Evolutionary conservation across 2,113 vertebrate species (phyloP), one percentile per base, ranked within the genome.

Genomic region (Pardalotus punctatus): DNA sequence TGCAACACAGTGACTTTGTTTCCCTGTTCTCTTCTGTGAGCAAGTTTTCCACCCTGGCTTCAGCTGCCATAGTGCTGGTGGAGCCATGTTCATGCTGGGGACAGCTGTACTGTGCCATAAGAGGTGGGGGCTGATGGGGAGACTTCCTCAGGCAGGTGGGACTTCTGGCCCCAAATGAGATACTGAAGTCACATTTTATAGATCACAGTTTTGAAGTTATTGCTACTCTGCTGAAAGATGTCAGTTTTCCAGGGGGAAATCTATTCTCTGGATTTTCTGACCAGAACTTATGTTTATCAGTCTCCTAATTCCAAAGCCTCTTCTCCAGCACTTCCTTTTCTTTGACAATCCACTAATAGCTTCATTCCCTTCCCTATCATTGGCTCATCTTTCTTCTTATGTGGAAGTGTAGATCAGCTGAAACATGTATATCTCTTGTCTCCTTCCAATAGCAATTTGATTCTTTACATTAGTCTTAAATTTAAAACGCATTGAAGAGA

Each of bases 231-330:
- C 71, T 88, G 60, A 78, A 88, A 83, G 56, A 91, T 81, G 82
- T 66, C 80, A 71, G 0, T 92, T 95, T 96, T 94, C 79, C 71
- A 56, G 25, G 2, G 4, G 31, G 31, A 88, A 88, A 94, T 83
- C 61, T 47, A 36, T 88, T 56, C 51, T 88, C 80, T 42, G 78
- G 18, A 54, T 88, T 88, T 95, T 86, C 86, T 92, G 82, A 81
- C 48, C 53, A 96, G 73, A 80, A 92, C 42, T 88, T 86, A 94
- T 90, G 90, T 94, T 96, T 90, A 95, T 95, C 74, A 82, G 64
- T 62, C 51, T 90, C 51, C 71, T 95, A 89, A 84, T 96, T 93
- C 91, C 69, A 67, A 95, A 95, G 67, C 58, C 88, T 95, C 66
- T 91, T 93, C 80, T 92, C 85, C 72, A 87, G 36, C 83, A 84